Percentiles rank a stretch among this genome's conserved stretches.
These are phyloP conservation scores for Neodiprion lecontei DNA, from an alignment of 1,140 invertebrate species.

Conservation along the genomic window DNA sequence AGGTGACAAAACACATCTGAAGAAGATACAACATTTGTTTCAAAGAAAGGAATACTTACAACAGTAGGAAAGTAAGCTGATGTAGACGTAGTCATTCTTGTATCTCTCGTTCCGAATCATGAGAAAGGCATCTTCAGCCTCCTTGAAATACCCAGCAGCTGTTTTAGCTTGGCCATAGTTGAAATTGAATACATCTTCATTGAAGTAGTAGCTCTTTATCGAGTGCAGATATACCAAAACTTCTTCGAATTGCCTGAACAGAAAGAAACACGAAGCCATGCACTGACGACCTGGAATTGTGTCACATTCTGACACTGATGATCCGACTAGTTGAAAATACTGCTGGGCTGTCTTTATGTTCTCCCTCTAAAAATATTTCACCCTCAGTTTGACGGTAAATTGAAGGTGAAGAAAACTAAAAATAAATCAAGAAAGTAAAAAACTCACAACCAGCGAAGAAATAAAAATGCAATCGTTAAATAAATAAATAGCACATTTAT, in stretches of 20 bases:
- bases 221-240: conserved; percentile 96
- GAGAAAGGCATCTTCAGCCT: conserved; percentile 92
- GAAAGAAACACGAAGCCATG: conserved; percentile 96
- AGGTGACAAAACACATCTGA: too few relatives aligned
- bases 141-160: conserved; percentile 90
- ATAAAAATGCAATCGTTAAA: too few relatives aligned
- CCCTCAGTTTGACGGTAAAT: not conserved
- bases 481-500: not conserved
- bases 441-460: not conserved
- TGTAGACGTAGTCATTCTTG: conserved; percentile 86
- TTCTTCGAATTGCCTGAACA: conserved; percentile 94
- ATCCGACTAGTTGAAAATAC: conserved; percentile 95
- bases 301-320: conserved; percentile 94
- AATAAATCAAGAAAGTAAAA: not conserved
- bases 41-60: conserved; percentile 63
- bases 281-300: conserved; percentile 93
- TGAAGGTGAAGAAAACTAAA: not conserved
- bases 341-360: conserved; percentile 94
- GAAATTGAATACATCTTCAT: conserved; percentile 97
- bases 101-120: conserved; percentile 86
- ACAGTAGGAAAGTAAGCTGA: conserved; percentile 88
- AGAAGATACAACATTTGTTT: too few relatives aligned
- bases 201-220: conserved; percentile 95
- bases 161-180: conserved; percentile 97
- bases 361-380: conserved; percentile 74